phyloP scores from a whole-genome alignment of 2,888 invertebrate species.

The Ectemnius cavifrons region DNA sequence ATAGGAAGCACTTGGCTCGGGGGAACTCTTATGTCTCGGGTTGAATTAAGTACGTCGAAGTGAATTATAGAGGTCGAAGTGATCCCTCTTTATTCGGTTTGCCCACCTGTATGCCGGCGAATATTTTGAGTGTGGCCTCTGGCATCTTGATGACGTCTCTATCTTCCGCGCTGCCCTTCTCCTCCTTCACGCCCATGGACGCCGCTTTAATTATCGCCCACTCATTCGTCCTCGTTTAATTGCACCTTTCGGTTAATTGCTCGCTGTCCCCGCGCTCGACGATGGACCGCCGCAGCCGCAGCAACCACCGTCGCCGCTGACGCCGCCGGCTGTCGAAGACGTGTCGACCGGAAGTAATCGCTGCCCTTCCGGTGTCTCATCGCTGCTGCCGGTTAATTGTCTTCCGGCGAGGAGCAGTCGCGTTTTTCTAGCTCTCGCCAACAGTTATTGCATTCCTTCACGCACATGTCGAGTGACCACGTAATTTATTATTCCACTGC shows the following conservation, averaged over 20 bases:
- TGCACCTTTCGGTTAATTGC: conserved; percentile 44
- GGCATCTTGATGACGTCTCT: conserved; percentile 58
- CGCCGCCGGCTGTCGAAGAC: conserved; percentile 19
- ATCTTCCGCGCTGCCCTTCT: conserved; percentile 29
- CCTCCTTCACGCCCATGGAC: conserved; percentile 37
- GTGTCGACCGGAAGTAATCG: conserved; percentile 30
- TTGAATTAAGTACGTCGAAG: too few species aligned
- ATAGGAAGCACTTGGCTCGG: too few species aligned
- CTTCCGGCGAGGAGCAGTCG: background rate
- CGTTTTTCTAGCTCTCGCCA: too few species aligned
- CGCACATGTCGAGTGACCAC: too few species aligned
- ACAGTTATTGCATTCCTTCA: too few species aligned
- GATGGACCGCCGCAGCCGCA: conserved; percentile 10
- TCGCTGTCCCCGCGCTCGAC: conserved; percentile 35
- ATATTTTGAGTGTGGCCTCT: conserved; percentile 64
- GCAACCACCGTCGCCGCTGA: too few species aligned
- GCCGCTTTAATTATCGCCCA: conserved; percentile 43
- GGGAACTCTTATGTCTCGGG: too few species aligned
- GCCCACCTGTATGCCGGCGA: conserved; percentile 65
- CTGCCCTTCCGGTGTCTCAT: conserved; percentile 35
- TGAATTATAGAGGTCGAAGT: too few species aligned
- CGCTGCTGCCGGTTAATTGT: background rate
- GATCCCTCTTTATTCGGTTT: background rate
- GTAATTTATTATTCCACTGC: too few species aligned
- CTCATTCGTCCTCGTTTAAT: conserved; percentile 31